These are phyloP conservation scores for Protobothrops mucrosquamatus DNA, from an alignment of 2,113 vertebrate species.

Conservation along the genomic window DNA sequence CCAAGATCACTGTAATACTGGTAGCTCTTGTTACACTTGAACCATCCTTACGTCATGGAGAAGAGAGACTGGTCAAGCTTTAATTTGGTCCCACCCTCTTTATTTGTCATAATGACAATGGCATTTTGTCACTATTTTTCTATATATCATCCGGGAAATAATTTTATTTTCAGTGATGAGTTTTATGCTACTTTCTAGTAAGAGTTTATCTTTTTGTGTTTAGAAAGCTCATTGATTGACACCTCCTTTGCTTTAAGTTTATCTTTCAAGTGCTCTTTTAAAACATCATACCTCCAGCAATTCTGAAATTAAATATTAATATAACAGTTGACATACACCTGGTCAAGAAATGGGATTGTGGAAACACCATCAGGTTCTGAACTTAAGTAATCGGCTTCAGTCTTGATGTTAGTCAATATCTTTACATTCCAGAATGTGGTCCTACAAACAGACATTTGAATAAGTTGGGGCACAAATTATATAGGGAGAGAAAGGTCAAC, in stretches of 20 bases:
- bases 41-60: conserved; percentile 8
- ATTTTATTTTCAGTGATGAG: conserved; percentile 65
- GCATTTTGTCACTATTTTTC: conserved; percentile 60
- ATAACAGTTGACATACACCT: conserved; percentile 11
- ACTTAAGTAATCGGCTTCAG: not conserved
- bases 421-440: not conserved
- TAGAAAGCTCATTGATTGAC: conserved; percentile 63
- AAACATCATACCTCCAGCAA: conserved; percentile 52
- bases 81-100: conserved; percentile 4
- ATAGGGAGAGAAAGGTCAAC: not conserved
- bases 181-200: conserved; percentile 59
- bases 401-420: not conserved
- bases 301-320: conserved; percentile 63
- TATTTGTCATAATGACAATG: conserved; percentile 47
- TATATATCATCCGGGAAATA: conserved; percentile 61
- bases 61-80: not conserved
- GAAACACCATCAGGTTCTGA: not conserved
- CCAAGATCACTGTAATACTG: conserved; percentile 4
- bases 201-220: conserved; percentile 60
- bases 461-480: not conserved
- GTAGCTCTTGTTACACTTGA: not conserved
- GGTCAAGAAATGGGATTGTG: not conserved
- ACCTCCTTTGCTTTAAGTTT: conserved; percentile 59
- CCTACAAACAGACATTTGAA: not conserved
- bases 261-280: conserved; percentile 50